These are phyloP conservation scores for Pachycephala philippinensis DNA, from an alignment of 2,113 vertebrate genomes.

Conservation along the genomic window DNA sequence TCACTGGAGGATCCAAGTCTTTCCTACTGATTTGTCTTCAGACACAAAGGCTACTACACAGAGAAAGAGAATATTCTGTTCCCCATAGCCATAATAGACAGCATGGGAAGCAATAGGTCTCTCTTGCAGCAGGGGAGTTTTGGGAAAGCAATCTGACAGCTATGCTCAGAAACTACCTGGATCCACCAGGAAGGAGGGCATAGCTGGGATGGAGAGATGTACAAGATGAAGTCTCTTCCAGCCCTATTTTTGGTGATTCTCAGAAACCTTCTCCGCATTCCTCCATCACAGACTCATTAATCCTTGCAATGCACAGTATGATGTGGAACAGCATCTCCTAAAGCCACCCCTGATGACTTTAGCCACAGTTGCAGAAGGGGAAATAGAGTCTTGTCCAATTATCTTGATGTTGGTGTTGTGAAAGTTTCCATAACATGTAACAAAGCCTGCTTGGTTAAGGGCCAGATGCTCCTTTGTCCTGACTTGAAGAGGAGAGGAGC, in stretches of 20 bases:
- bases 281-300: background rate
- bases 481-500: background rate
- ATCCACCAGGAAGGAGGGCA: background rate
- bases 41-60: background rate
- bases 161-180: background rate
- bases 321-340: background rate
- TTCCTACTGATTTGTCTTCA: background rate
- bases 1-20: background rate
- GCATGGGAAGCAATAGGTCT: background rate
- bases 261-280: background rate
- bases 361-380: background rate
- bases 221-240: background rate
- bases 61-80: background rate
- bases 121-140: background rate
- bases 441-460: background rate
- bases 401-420: background rate
- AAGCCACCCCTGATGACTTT: background rate
- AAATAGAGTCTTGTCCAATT: background rate
- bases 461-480: background rate
- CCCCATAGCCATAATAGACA: background rate
- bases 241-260: background rate
- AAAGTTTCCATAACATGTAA: conserved; percentile 21
- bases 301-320: background rate
- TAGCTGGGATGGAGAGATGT: background rate
- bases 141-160: background rate